phyloP scores from a whole-genome alignment of 1,140 invertebrate genomes.

The Archegozetes longisetosus region DNA sequence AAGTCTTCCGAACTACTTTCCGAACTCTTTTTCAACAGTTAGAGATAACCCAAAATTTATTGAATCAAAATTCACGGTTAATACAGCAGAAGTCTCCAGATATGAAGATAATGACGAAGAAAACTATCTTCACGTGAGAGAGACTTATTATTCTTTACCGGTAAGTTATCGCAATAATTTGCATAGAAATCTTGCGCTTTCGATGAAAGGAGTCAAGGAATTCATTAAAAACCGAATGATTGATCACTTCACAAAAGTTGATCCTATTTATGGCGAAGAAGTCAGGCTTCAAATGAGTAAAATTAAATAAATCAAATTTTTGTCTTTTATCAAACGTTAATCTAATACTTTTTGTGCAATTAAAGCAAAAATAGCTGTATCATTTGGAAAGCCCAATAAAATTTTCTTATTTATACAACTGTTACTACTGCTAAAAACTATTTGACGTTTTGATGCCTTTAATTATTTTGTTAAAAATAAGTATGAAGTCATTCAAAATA shows the following conservation, averaged over 20 bases:
- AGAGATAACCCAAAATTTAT: not conserved
- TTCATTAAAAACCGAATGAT: not conserved
- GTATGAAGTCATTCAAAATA: too few relatives aligned
- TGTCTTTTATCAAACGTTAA: too few relatives aligned
- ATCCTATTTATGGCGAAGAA: not conserved
- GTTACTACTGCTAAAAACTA: too few relatives aligned
- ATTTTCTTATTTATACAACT: too few relatives aligned
- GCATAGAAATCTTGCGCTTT: constrained; percentile 2
- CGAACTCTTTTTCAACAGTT: constrained; percentile 13
- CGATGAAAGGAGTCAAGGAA: not conserved
- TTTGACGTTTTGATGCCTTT: too few relatives aligned
- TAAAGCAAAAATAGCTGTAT: too few relatives aligned
- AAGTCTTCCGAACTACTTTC: constrained; percentile 19
- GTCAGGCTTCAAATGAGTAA: not conserved
- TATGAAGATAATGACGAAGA: not conserved
- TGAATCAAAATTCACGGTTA: not conserved
- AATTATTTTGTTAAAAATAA: too few relatives aligned
- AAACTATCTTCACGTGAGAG: constrained; percentile 1
- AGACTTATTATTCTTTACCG: constrained; percentile 1
- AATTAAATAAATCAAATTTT: too few relatives aligned
- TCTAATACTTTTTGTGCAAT: too few relatives aligned
- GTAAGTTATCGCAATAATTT: not conserved
- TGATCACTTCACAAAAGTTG: not conserved
- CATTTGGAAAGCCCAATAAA: too few relatives aligned
- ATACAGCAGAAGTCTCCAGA: not conserved